These are phyloP conservation scores for Yponomeuta sedellus DNA, from an alignment of 2,888 invertebrate genomes.

Conservation along the genomic window DNA sequence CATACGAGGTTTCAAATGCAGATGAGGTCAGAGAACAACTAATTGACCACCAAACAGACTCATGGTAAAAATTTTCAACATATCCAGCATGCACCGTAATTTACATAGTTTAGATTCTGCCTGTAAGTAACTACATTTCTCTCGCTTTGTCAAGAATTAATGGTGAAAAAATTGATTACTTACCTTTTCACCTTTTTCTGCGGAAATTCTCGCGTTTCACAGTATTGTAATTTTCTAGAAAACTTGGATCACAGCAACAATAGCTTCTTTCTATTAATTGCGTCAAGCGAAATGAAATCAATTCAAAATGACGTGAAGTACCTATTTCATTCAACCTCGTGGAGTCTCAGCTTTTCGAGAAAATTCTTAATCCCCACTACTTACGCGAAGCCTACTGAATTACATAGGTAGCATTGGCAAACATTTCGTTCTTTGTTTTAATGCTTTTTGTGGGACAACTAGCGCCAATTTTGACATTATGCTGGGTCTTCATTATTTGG, in stretches of 20 bases:
- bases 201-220: constrained; percentile 6
- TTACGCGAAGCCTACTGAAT: neutral
- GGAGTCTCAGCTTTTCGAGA: constrained; percentile 31
- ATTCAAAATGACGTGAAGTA: neutral
- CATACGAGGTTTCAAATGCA: too few species aligned
- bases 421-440: neutral
- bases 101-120: neutral
- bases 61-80: neutral
- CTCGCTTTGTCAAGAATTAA: neutral
- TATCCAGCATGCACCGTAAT: neutral
- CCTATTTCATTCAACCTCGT: constrained; percentile 5
- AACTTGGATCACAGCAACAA: neutral
- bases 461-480: constrained; percentile 1
- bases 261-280: neutral
- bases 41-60: too few species aligned
- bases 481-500: neutral
- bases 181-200: neutral
- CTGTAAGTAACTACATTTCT: too few species aligned
- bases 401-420: neutral
- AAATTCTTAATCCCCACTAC: constrained; percentile 26
- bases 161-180: neutral
- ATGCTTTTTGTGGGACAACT: neutral
- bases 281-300: neutral
- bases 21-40: too few species aligned
- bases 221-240: neutral